Base-by-base conservation (phyloP, 2,113 vertebrate genomes). In the Carassius gibelio region DNA sequence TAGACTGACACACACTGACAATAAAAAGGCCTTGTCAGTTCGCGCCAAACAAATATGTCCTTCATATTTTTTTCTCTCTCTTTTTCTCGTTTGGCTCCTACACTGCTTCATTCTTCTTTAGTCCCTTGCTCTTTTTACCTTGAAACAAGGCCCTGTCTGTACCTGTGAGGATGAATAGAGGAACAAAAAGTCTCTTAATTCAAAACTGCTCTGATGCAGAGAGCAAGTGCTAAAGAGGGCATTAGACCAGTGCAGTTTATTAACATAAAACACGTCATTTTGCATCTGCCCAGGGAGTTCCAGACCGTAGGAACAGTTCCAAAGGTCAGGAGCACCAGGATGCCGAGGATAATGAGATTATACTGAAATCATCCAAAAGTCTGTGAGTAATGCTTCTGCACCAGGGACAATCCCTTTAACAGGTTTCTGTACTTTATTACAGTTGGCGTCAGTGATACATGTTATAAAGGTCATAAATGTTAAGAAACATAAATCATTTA, bases 1-100 rank as follows among this genome's bases (percentile, higher is more conserved):
- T 81, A 81, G 50, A 87, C 42, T 66, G 86, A 83, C 50, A 75
- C 68, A 88, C 80, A 87, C 34, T 80, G 82, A 68, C 76, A 87
- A 68, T 75, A 75, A 50, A 77, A 85, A 57, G 74, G 75, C 38
- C 64, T 69, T 86, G 68, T 85, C 66, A 62, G 61, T 72, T 77
- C 61, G 57, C 82, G 71, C 84, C 87, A 80, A 79, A 85, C 62
- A 76, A 81, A 84, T 68, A 77, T 61, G 42, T 83, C 64, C 87
- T 78, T 66, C 14, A 69, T n/a, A 26, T 83, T 81, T 19, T 34
- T 5, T 6, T 8, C 26, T 21, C 75, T 19, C 7, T 57, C 14
- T 19, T 69, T 75, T 75, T 50, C 55, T 23, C 19, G n/a, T 59
- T 83, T 72, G 4, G 1, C 42, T 59, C 11, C 19, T 57, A 72